Conservation (phyloP, 1,140 invertebrate genomes). For the Alviniconcha marisindica region DNA sequence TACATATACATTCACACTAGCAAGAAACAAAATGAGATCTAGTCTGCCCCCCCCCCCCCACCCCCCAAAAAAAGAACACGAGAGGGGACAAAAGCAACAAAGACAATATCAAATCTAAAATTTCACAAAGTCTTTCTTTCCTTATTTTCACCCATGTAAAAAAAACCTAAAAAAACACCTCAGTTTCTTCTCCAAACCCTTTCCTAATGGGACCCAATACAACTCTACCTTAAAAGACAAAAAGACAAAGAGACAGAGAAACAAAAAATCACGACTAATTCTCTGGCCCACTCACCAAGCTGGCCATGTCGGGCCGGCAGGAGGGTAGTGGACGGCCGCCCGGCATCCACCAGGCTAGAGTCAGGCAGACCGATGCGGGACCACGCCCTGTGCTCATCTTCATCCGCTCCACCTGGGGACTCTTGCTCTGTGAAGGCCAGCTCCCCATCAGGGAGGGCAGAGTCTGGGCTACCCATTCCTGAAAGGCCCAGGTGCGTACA, state of each 20-base stretch:
- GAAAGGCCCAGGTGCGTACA: not conserved
- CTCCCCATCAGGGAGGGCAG: conserved; percentile 10
- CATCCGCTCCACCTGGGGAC: not conserved
- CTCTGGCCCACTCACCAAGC: not conserved
- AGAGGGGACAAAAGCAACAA: too few relatives aligned
- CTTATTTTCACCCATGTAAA: too few relatives aligned
- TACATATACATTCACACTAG: too few relatives aligned
- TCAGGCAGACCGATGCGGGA: conserved; percentile 27
- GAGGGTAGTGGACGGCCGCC: not conserved
- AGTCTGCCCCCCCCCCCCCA: too few relatives aligned
- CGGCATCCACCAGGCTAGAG: not conserved
- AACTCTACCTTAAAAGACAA: not conserved
- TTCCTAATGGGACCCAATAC: too few relatives aligned
- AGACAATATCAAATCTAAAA: too few relatives aligned
- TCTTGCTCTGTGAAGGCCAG: not conserved
- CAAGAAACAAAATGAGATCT: too few relatives aligned
- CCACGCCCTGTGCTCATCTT: conserved; percentile 28
- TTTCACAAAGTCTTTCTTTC: too few relatives aligned
- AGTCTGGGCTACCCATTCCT: conserved; percentile 22
- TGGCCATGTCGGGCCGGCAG: not conserved
- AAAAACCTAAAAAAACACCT: too few relatives aligned
- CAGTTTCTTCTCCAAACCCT: too few relatives aligned
- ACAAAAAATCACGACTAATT: not conserved
- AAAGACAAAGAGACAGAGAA: not conserved
- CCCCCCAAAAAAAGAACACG: too few relatives aligned